These are phyloP conservation scores for Gobiocypris rarus DNA, from an alignment of 2,113 vertebrate species.

Conservation along the genomic window DNA sequence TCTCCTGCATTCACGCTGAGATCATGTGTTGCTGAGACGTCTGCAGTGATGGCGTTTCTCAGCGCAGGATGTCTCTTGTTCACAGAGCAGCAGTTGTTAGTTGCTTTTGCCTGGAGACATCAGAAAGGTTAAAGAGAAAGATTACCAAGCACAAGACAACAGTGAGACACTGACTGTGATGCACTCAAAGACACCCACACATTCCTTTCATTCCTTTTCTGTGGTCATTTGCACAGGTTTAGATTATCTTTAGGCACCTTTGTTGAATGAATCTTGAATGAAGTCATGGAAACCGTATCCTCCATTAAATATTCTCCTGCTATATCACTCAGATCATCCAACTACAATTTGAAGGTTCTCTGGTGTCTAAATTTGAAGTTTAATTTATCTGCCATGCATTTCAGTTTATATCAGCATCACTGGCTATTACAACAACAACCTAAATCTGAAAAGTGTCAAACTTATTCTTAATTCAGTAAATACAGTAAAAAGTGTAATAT, in stretches of 20 bases:
- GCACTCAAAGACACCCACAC: background rate
- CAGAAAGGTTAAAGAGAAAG: constrained; percentile 66
- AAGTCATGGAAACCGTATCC: background rate
- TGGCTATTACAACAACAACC: too few species aligned
- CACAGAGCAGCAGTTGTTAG: constrained; percentile 73
- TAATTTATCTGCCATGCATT: too few species aligned
- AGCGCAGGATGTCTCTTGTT: background rate
- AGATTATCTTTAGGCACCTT: background rate
- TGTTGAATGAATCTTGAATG: background rate
- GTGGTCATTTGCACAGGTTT: background rate
- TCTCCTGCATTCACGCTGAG: constrained; percentile 65
- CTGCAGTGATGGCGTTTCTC: constrained; percentile 26
- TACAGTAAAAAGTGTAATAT: background rate
- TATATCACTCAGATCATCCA: background rate
- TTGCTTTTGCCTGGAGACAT: constrained; percentile 60
- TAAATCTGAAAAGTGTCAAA: background rate
- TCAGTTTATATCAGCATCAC: too few species aligned
- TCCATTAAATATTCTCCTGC: background rate
- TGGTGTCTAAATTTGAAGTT: background rate
- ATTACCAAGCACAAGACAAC: constrained; percentile 61
- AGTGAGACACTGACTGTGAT: background rate
- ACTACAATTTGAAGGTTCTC: background rate
- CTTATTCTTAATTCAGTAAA: too few species aligned
- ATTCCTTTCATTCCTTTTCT: background rate
- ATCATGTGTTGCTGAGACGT: constrained; percentile 72